Percentiles rank a stretch among this genome's conserved stretches.
Conservation (phyloP, 2,888 invertebrate genomes). For the Margaritifera margaritifera region DNA sequence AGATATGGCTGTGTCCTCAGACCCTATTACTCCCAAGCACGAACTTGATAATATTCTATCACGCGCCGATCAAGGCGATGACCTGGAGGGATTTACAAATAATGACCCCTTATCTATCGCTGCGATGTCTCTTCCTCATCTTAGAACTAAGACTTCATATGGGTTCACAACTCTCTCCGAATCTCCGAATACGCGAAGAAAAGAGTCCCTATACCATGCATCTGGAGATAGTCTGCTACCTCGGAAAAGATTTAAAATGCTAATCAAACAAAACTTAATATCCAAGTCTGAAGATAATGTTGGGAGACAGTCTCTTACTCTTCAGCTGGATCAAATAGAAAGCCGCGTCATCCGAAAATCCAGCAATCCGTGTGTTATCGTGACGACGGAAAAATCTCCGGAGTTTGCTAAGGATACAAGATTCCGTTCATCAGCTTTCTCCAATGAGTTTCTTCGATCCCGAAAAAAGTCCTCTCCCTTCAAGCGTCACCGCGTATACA, state of each 20-base stretch:
- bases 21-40: conserved; percentile 56
- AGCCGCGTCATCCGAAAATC: conserved; percentile 11
- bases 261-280: conserved; percentile 17
- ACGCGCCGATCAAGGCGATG: conserved; percentile 8
- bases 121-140: conserved; percentile 58
- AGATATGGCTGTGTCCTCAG: conserved; percentile 37
- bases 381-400: conserved; percentile 16
- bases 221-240: conserved; percentile 25
- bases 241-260: conserved; percentile 12
- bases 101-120: conserved; percentile 57
- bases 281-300: conserved; percentile 16
- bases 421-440: conserved; percentile 20
- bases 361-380: conserved; percentile 41
- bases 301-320: neutral
- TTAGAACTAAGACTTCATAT: conserved; percentile 51
- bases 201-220: conserved; percentile 60
- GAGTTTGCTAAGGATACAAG: conserved; percentile 5
- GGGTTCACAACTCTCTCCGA: conserved; percentile 62
- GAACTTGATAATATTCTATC: conserved; percentile 38
- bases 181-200: conserved; percentile 59
- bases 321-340: conserved; percentile 4
- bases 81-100: conserved; percentile 42
- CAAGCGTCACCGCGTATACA: conserved; percentile 47
- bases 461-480: conserved; percentile 28
- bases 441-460: conserved; percentile 20